Conservation (phyloP, 1,140 invertebrate genomes). For the honey bee (Apis mellifera) region DNA sequence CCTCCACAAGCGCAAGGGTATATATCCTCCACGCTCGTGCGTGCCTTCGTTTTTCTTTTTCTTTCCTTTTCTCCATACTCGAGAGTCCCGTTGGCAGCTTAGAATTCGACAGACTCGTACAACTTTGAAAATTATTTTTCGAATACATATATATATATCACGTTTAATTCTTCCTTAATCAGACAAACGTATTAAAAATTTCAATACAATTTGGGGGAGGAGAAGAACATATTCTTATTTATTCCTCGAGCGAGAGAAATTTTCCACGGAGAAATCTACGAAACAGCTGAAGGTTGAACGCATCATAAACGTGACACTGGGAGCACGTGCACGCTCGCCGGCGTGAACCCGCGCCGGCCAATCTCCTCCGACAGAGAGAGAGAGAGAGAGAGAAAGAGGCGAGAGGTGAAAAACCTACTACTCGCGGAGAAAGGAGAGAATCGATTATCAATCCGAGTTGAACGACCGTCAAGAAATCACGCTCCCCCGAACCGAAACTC, state of each 20-base stretch:
- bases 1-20: background rate
- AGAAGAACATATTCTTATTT: too few relatives aligned
- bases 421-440: conserved; percentile 16
- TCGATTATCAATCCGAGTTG: conserved; percentile 5
- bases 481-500: too few relatives aligned
- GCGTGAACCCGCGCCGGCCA: conserved; percentile 5
- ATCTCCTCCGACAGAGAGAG: too few relatives aligned
- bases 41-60: background rate
- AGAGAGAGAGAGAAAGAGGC: background rate
- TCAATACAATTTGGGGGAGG: too few relatives aligned
- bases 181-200: too few relatives aligned
- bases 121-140: too few relatives aligned
- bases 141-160: too few relatives aligned
- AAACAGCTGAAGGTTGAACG: background rate
- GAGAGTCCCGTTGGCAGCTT: too few relatives aligned
- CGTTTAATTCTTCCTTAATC: too few relatives aligned
- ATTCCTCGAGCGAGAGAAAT: too few relatives aligned
- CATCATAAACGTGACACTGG: conserved; percentile 16
- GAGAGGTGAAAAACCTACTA: background rate
- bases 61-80: background rate
- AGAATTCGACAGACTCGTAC: too few relatives aligned
- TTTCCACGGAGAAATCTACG: background rate
- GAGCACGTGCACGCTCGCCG: background rate
- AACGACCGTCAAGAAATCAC: background rate
- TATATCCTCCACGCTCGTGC: background rate